Base-by-base conservation (phyloP, 2,888 invertebrate genomes). In the Rhagonycha lutea region DNA sequence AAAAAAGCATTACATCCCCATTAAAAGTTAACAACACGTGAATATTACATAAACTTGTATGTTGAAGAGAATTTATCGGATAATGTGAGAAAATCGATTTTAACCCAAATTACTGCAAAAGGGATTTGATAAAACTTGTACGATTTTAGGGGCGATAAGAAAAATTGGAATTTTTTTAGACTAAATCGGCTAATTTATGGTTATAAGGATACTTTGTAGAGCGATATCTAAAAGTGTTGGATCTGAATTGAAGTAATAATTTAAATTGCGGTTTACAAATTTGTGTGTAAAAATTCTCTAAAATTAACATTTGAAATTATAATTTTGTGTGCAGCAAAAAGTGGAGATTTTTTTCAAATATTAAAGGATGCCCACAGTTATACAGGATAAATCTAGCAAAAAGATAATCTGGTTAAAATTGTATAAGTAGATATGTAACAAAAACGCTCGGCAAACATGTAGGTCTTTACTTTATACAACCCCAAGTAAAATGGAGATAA, bases 401-500 rank as follows among this genome's bases (percentile, higher is more conserved):
- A 75, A 81, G 78, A 80, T 83, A 83, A 83, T 82, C 82, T 80
- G 75, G 79, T 82, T 83, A 83, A 81, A 83, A 83, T 83, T 80
- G 79, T 81, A 80, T 81, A 80, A 83, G 82, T 78, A 79, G 78
- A 78, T 74, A 71, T 69, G 69, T 80, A 80, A 80, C 81, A 81
- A 81, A 82, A 81, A 82, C 82, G 79, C 72, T 78, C 72, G 26
- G 76, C 83, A 83, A 85, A 84, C 83, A 85, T 83, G 82, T 82
- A 81, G 81, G 81, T 80, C 80, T 77, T 78, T 75, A 78, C 79
- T 77, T 75, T 75, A 76, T 77, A 26, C 32, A 81, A 82, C 83
- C 83, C 73, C 83, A 83, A 84, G 81, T 68, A 68, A 71, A 75
- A 71, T 72, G 68, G 68, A 82, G 80, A 80, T 79, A 81, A 81